These are phyloP conservation scores for Aegotheles bennettii DNA, from an alignment of 2,113 vertebrate genomes.

Conservation along the genomic window DNA sequence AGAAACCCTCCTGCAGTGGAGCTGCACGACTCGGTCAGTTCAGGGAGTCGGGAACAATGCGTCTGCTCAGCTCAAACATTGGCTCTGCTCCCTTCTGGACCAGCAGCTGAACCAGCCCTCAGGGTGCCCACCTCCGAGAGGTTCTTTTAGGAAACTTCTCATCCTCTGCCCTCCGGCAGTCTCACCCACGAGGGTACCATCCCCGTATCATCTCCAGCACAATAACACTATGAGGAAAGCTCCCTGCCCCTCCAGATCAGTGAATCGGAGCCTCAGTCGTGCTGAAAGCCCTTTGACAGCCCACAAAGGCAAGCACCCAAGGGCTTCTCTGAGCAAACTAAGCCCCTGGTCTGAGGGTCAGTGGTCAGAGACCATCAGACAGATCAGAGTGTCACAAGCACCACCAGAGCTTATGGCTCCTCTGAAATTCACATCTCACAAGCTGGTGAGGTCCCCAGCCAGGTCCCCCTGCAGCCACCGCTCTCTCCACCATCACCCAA, in stretches of 20 bases:
- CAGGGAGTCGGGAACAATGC: accelerated
- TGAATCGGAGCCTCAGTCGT: accelerated
- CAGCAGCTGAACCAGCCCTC: background rate
- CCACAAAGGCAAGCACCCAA: background rate
- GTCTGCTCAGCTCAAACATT: accelerated
- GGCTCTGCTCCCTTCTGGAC: background rate
- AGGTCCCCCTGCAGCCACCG: background rate
- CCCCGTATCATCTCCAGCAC: accelerated
- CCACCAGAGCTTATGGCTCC: background rate
- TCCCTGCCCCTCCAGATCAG: background rate
- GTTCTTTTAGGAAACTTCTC: background rate
- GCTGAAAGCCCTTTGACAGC: background rate
- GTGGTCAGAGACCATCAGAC: background rate
- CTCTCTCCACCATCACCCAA: background rate
- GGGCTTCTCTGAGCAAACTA: accelerated
- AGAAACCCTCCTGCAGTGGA: background rate
- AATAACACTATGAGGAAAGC: accelerated
- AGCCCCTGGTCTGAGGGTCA: background rate
- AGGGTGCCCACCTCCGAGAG: accelerated
- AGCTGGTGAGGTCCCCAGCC: no score
- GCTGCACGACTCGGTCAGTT: background rate
- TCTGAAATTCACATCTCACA: background rate
- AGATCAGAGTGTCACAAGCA: accelerated
- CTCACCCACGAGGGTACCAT: background rate
- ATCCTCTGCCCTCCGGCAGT: background rate